Base-by-base conservation (phyloP, 2,888 invertebrate genomes). In the Eupithecia vulgata region DNA sequence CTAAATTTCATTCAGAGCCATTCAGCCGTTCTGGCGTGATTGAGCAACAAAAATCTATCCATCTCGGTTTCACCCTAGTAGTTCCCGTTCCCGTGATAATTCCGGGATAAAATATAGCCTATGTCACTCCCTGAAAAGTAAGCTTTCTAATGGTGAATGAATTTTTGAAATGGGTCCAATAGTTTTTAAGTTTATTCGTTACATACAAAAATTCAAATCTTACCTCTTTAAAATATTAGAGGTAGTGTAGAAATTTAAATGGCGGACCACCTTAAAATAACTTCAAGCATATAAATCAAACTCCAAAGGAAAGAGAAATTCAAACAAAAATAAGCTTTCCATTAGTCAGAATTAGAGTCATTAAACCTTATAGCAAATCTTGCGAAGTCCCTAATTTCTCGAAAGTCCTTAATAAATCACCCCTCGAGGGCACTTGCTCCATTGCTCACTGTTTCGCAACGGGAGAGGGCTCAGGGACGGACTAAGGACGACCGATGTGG, bases 391-490 rank as follows among this genome's bases (percentile, higher is more conserved):
- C 30, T 61, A 61, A 61, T 64, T 64, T 37, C 62, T 37, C 17
- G 35, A 61, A 48, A 37, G n/a, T 12, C 35, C 64, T 7, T 34
- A 64, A 64, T 64, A 64, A 64, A 64, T 64, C 64, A 64, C 64
- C 21, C 17, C 64, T 35, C 8, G 64, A 37, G 37, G 37, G 64
- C 10, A 37, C 21, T 64, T 64, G 64, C n/a, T 21, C 64, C 64
- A 64, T 64, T 64, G 64, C 64, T 64, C 64, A 64, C n/a, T 1
- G 64, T 64, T 64, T 37, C 64, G 17, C 25, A 57, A 37, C 5
- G 35, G 62, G 62, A 15, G 37, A 17, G 34, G 12, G 64, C n/a
- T 5, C 64, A 64, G 64, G 64, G 37, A 37, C 37, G 64, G 64
- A 64, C 4, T 37, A n/a, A 64, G 64, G 45, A 45, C 37, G 7